Evolutionary conservation across 2,797 vertebrate species (phyloP).

Genomic region (Channallabes apus): DNA sequence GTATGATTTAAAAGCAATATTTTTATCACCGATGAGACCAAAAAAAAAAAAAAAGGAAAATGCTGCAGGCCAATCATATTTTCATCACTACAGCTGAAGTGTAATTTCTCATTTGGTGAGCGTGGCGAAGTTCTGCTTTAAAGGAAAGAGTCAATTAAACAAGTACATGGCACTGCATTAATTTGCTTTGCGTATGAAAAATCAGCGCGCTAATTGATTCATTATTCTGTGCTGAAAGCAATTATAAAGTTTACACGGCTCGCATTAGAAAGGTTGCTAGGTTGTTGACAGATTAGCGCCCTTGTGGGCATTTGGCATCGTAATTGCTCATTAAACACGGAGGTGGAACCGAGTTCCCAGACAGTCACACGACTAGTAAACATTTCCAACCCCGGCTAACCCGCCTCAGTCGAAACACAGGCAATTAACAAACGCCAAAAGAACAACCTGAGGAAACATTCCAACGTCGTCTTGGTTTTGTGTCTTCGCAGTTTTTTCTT

Average conservation of each 20-base stretch:
- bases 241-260: slow-evolving; percentile 62
- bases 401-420: background rate
- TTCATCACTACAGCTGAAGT: background rate
- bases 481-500: background rate
- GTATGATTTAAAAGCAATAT: slow-evolving; percentile 32
- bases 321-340: slow-evolving; percentile 63
- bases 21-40: slow-evolving; percentile 34
- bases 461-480: background rate
- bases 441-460: background rate
- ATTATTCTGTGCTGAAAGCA: slow-evolving; percentile 58
- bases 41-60: background rate
- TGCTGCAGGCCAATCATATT: background rate
- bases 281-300: slow-evolving; percentile 58
- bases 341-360: slow-evolving; percentile 49
- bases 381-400: slow-evolving; percentile 16
- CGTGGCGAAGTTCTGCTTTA: slow-evolving; percentile 26
- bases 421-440: slow-evolving; percentile 6
- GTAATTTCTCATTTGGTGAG: background rate
- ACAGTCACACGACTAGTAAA: slow-evolving; percentile 41
- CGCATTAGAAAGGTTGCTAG: slow-evolving; percentile 57
- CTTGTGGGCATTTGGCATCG: slow-evolving; percentile 56
- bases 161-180: slow-evolving; percentile 41
- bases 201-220: slow-evolving; percentile 57
- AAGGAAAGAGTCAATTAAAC: slow-evolving; percentile 51
- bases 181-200: slow-evolving; percentile 52